Evolutionary conservation across 2,797 vertebrate genomes (phyloP).

Genomic region (Anguilla anguilla): DNA sequence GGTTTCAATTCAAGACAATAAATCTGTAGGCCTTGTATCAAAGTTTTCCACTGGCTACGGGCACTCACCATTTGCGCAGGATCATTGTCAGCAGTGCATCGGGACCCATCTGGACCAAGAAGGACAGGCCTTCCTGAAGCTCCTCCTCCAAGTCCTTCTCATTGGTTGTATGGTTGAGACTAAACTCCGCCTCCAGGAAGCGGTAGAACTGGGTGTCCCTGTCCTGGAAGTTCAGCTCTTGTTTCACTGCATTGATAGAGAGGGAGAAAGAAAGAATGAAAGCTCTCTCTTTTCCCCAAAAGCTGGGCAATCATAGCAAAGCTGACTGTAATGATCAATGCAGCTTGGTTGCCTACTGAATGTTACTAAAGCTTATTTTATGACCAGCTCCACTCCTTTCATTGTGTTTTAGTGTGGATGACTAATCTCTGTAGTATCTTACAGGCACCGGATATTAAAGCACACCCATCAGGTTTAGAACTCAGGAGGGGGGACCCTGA

Average conservation of each 20-base stretch:
- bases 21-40: not conserved
- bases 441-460: not conserved
- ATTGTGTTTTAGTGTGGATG: not conserved
- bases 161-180: conserved; percentile 57
- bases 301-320: not conserved
- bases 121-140: conserved; percentile 80
- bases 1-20: too few relatives aligned
- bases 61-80: conserved; percentile 87
- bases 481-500: not conserved
- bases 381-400: not conserved
- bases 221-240: conserved; percentile 91
- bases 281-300: not conserved
- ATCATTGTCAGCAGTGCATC: conserved; percentile 92
- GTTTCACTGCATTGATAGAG: conserved; percentile 76
- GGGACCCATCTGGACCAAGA: conserved; percentile 88
- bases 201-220: conserved; percentile 91
- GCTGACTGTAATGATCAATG: not conserved
- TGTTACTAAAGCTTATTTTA: not conserved
- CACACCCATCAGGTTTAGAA: not conserved
- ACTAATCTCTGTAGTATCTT: not conserved
- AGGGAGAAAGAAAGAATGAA: not conserved
- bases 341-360: not conserved
- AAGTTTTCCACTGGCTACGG: not conserved
- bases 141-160: conserved; percentile 84
- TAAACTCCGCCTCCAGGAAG: conserved; percentile 76